phyloP scores from a whole-genome alignment of 2,888 invertebrate species.

The Drosophila antonietae region DNA sequence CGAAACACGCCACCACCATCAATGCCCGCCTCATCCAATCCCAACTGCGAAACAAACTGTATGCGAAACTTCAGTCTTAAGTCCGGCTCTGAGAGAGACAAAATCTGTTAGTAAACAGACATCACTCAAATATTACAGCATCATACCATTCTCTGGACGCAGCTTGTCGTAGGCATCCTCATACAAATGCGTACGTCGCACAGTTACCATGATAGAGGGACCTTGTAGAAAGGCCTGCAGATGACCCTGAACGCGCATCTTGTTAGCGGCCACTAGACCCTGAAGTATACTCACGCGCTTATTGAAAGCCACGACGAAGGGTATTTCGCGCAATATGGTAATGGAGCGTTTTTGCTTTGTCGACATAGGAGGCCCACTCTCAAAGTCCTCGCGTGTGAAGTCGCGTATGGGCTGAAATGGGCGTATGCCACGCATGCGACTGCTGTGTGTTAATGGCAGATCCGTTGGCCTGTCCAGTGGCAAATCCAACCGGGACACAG shows the following conservation, averaged over 20 bases:
- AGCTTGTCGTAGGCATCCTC: conserved; percentile 99
- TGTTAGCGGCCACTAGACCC: conserved; percentile 87
- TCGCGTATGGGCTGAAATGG: conserved; percentile 86
- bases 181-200: conserved; percentile 96
- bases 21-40: conserved; percentile 97
- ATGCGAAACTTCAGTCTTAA: conserved; percentile 93
- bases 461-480: conserved; percentile 86
- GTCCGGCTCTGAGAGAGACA: conserved; percentile 89
- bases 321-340: conserved; percentile 95
- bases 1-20: conserved; percentile 99
- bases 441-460: conserved; percentile 85
- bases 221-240: conserved; percentile 90
- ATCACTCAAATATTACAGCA: not conserved
- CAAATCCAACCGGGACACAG: conserved; percentile 85
- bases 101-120: not conserved
- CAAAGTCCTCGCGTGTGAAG: conserved; percentile 87
- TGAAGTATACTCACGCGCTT: conserved; percentile 94
- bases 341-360: conserved; percentile 94
- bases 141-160: conserved; percentile 92
- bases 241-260: conserved; percentile 89
- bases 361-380: conserved; percentile 93
- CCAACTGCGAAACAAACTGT: conserved; percentile 95
- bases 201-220: conserved; percentile 90
- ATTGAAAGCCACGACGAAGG: conserved; percentile 96
- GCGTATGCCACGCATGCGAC: conserved; percentile 85